phyloP scores from a whole-genome alignment of 2,888 invertebrate species.

The Oscheius sp. region DNA sequence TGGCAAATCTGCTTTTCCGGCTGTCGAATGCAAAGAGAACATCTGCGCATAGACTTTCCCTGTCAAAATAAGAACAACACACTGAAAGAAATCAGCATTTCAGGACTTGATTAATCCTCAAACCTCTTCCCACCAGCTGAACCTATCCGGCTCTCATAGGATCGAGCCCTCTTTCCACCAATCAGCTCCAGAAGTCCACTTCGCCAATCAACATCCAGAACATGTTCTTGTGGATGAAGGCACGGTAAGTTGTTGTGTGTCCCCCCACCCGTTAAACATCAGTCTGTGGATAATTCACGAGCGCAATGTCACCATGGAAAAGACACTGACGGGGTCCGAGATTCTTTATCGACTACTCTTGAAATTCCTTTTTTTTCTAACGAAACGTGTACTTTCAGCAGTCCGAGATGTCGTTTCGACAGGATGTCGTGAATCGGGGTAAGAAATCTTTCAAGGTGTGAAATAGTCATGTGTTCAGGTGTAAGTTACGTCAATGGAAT shows the following conservation, averaged over 20 bases:
- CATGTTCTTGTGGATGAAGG: conserved; percentile 15
- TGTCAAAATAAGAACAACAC: no score
- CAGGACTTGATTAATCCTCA: background rate
- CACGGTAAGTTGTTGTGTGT: conserved; percentile 18
- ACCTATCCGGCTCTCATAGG: no score
- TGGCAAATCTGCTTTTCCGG: background rate
- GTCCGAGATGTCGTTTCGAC: conserved; percentile 23
- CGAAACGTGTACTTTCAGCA: conserved; percentile 20
- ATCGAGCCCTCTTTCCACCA: background rate
- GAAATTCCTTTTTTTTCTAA: background rate
- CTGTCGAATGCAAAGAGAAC: background rate
- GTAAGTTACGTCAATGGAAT: conserved; percentile 21
- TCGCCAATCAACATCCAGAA: background rate
- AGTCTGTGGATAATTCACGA: conserved; percentile 7
- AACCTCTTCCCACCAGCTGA: background rate
- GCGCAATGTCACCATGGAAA: conserved; percentile 25
- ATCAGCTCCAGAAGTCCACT: conserved; percentile 14
- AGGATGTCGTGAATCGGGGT: conserved; percentile 12
- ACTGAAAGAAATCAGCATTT: no score
- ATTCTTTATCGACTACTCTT: conserved; percentile 7
- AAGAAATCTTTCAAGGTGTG: background rate
- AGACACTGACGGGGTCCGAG: conserved; percentile 1
- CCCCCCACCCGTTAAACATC: background rate
- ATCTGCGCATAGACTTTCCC: background rate
- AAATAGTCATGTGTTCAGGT: background rate